Conservation (phyloP, 2,797 vertebrate genomes). For the Xiphophorus birchmanni region DNA sequence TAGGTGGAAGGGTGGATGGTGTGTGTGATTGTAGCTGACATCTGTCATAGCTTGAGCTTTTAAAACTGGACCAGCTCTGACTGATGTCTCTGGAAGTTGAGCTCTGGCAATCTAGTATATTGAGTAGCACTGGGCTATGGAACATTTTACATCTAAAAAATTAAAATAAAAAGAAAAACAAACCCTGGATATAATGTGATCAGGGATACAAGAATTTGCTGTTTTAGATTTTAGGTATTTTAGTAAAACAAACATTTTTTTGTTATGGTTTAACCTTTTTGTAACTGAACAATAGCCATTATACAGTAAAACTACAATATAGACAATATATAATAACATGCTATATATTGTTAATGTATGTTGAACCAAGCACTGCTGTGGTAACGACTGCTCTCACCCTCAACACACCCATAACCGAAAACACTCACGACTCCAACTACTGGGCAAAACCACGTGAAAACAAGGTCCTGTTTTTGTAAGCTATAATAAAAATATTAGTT, state of each 20-base stretch:
- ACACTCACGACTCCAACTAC: neutral
- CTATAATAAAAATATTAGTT: neutral
- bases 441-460: neutral
- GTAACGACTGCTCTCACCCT: neutral
- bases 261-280: neutral
- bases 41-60: conserved; percentile 65
- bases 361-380: no score
- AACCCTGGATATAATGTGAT: conserved; percentile 29
- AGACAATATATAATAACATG: no score
- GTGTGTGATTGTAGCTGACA: conserved; percentile 66
- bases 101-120: conserved; percentile 41
- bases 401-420: neutral
- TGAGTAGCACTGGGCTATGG: conserved; percentile 34
- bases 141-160: conserved; percentile 41
- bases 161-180: neutral
- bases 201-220: conserved; percentile 19
- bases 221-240: conserved; percentile 10
- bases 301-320: no score
- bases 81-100: conserved; percentile 54
- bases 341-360: no score
- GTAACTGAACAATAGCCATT: neutral
- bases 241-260: neutral
- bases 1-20: conserved; percentile 38
- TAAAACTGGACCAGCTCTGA: conserved; percentile 61
- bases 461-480: neutral